Conservation (phyloP, 2,888 invertebrate species). For the Stenichneumon culpator region DNA sequence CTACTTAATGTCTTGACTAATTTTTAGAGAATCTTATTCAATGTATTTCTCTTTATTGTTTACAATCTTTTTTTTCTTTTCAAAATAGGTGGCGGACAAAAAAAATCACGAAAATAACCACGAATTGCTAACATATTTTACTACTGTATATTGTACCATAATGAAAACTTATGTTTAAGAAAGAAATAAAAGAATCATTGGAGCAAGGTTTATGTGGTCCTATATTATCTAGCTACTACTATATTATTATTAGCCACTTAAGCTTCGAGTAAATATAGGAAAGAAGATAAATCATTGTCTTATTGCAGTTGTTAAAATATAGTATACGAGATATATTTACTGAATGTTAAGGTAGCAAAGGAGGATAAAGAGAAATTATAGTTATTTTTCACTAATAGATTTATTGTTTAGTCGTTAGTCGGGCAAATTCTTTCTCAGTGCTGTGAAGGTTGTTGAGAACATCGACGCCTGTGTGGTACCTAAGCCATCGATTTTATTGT, state of each 20-base stretch:
- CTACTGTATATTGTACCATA: conserved; percentile 83
- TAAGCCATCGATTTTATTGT: conserved; percentile 64
- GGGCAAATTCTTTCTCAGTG: conserved; percentile 81
- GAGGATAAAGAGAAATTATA: conserved; percentile 60
- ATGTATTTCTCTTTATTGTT: conserved; percentile 59
- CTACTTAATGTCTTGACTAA: conserved; percentile 84
- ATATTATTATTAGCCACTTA: conserved; percentile 69
- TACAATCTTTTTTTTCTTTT: conserved; percentile 48
- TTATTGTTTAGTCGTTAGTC: conserved; percentile 82
- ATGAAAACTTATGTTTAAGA: conserved; percentile 79
- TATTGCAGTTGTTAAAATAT: conserved; percentile 83
- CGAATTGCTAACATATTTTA: conserved; percentile 81
- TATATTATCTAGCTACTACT: conserved; percentile 80
- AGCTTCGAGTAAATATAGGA: conserved; percentile 65
- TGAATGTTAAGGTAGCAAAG: conserved; percentile 78
- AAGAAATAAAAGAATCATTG: conserved; percentile 80
- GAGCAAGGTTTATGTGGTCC: conserved; percentile 85
- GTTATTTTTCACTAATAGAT: conserved; percentile 84
- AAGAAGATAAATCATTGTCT: conserved; percentile 76
- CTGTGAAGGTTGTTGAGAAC: conserved; percentile 81
- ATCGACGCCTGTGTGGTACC: conserved; percentile 52
- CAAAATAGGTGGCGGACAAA: conserved; percentile 82
- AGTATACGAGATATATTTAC: conserved; percentile 82
- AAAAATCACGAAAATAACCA: conserved; percentile 75
- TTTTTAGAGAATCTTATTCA: conserved; percentile 76